Percentiles rank a stretch among this genome's conserved stretches.
Evolutionary conservation across 2,888 invertebrate species (phyloP).

Genomic region (Octodonta nipae): DNA sequence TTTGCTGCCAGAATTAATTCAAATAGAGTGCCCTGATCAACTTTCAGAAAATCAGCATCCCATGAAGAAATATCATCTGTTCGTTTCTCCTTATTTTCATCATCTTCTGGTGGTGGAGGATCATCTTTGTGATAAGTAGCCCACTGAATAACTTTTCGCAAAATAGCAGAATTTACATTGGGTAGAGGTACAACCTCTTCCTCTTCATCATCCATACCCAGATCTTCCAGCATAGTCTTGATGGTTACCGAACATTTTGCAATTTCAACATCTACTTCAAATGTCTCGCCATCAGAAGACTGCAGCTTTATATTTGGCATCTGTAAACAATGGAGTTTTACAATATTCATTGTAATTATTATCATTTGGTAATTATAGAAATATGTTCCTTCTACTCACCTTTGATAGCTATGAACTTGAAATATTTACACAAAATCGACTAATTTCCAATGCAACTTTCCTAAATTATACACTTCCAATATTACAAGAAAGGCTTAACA

Average conservation of each 20-base stretch:
- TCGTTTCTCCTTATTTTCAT: conserved; percentile 94
- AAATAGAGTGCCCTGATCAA: conserved; percentile 91
- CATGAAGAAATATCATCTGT: conserved; percentile 98
- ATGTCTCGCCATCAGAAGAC: conserved; percentile 89
- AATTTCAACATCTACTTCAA: conserved; percentile 91
- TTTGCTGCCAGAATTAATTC: conserved; percentile 94
- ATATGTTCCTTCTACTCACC: no score
- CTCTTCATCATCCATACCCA: conserved; percentile 82
- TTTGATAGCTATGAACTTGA: no score
- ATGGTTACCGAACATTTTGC: conserved; percentile 96
- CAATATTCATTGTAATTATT: no score
- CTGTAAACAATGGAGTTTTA: no score
- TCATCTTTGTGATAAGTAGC: conserved; percentile 91
- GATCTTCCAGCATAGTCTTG: conserved; percentile 93
- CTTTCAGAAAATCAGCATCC: conserved; percentile 98
- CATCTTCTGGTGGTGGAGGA: conserved; percentile 89
- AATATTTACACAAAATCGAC: no score
- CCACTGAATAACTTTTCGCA: conserved; percentile 89
- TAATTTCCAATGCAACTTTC: no score
- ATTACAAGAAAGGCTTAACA: no score
- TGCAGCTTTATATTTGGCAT: conserved; percentile 93
- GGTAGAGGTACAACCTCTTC: conserved; percentile 92
- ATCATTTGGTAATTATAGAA: no score
- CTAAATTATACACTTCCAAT: no score
- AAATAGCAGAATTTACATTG: conserved; percentile 92